A percentile compares a stretch with the other conserved stretches of the same genome.
phyloP scores from a whole-genome alignment of 2,797 vertebrate genomes.

The Nannoperca australis region DNA sequence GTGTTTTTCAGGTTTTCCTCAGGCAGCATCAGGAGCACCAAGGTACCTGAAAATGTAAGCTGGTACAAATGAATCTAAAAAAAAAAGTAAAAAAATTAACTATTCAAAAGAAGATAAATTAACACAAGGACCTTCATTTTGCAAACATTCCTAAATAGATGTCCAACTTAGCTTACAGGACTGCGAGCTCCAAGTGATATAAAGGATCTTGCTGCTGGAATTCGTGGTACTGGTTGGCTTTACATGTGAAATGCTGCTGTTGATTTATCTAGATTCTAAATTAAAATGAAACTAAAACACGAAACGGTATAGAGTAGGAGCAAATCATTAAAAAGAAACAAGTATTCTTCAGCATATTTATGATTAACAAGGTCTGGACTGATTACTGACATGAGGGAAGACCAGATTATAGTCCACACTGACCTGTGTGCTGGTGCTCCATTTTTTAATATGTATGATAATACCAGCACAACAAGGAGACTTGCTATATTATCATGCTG shows the following conservation, averaged over 20 bases:
- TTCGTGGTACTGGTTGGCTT: not conserved
- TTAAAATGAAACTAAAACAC: not conserved
- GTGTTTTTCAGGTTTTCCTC: not conserved
- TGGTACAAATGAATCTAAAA: not conserved
- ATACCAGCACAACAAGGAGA: constrained; percentile 25
- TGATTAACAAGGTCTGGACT: constrained; percentile 14
- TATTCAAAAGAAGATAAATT: not conserved
- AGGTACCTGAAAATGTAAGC: not conserved
- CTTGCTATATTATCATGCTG: constrained; percentile 21
- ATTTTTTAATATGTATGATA: constrained; percentile 59
- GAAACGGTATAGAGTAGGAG: not conserved
- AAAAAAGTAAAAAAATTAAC: no score
- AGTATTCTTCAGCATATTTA: constrained; percentile 7
- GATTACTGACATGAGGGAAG: not conserved
- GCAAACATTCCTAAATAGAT: not conserved
- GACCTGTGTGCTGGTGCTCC: constrained; percentile 12
- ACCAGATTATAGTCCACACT: constrained; percentile 24
- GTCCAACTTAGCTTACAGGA: not conserved
- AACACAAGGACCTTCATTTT: not conserved
- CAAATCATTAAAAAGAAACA: not conserved
- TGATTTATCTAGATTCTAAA: not conserved
- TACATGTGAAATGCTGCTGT: not conserved
- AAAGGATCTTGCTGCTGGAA: not conserved
- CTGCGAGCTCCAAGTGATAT: not conserved
- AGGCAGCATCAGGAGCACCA: not conserved